Base-by-base conservation (phyloP, 2,113 vertebrate genomes). In the Labrus mixtus region DNA sequence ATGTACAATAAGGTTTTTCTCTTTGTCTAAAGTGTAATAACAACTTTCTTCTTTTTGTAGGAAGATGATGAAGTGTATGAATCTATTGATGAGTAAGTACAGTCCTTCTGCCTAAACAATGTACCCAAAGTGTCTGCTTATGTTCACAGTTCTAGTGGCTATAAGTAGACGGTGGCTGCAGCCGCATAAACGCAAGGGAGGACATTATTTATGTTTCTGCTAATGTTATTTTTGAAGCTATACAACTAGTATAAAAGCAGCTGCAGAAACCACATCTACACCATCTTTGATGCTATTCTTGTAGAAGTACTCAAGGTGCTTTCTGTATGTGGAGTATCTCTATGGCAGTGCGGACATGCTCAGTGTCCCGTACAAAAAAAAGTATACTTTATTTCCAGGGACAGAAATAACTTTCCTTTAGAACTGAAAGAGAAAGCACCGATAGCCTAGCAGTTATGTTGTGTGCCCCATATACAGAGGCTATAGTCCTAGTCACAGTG, bases 51-150 rank as follows among this genome's bases (percentile, higher is more conserved):
- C 75, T 33, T 91, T 13, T 90, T 87, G 39, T 69, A 95, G 94
- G 87, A 90, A 3, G 85, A 85, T 8, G 91, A 92, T 48, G 83
- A 95, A 0, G 79, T 94, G 43, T 95, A 95, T 55, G 93, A 95
- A 57, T 67, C 65, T 56, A 91, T 94, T 45, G 93, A 95, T 50
- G 89, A 87, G 94, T 95, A 82, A 94, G 94, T 93, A 59, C 22
- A 60, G 12, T 72, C 2, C 1, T 68, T 61, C 33, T 64, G 13
- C 13, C 6, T 77, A 22, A n/a, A 48, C 8, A 17, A 19, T 60
- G 23, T n/a, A 36, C 29, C 7, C 8, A 1, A 15, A 23, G 13
- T 59, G 10, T 73, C 48, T 70, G 15, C 12, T 23, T 41, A n/a
- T 43, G 19, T 69, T 10, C 22, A 15, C 10, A 0, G 7, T 20